These are phyloP conservation scores for Globia sparganii DNA, from an alignment of 2,888 invertebrate genomes.

Conservation along the genomic window DNA sequence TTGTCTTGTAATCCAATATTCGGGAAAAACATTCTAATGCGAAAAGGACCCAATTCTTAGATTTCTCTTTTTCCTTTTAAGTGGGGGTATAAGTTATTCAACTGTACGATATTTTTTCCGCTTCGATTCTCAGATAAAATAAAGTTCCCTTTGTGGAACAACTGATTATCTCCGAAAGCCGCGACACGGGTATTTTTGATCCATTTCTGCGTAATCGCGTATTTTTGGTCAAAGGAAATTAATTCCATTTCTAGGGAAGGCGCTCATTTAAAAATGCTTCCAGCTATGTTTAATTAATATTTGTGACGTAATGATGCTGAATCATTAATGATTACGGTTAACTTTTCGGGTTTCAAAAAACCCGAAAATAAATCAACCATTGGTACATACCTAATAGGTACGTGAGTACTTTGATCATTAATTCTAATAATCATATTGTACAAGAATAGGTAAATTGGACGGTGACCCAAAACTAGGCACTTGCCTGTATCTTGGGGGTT, in stretches of 20 bases:
- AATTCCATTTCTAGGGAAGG: neutral
- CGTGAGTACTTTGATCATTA: neutral
- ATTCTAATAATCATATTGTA: too few species aligned
- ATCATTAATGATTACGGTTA: neutral
- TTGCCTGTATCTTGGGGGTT: too few species aligned
- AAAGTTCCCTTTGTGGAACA: constrained; percentile 31
- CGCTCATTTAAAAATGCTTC: neutral
- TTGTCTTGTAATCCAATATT: constrained; percentile 64
- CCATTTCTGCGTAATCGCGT: constrained; percentile 6
- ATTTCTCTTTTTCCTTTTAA: constrained; percentile 55
- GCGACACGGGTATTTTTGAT: constrained; percentile 21
- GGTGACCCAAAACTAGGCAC: too few species aligned
- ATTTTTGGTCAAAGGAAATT: constrained; percentile 23
- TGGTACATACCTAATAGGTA: neutral
- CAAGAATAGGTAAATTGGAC: too few species aligned
- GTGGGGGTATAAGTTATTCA: constrained; percentile 54
- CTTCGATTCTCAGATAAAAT: constrained; percentile 32
- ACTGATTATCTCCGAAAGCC: constrained; percentile 27
- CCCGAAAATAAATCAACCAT: neutral
- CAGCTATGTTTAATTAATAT: neutral
- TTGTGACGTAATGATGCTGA: neutral
- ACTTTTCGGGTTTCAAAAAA: neutral
- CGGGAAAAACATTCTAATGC: constrained; percentile 60
- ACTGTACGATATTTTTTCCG: constrained; percentile 32
- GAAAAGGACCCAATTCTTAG: constrained; percentile 56